These are phyloP conservation scores for Danaus chrysippus DNA, from an alignment of 2,888 invertebrate genomes.

Conservation along the genomic window DNA sequence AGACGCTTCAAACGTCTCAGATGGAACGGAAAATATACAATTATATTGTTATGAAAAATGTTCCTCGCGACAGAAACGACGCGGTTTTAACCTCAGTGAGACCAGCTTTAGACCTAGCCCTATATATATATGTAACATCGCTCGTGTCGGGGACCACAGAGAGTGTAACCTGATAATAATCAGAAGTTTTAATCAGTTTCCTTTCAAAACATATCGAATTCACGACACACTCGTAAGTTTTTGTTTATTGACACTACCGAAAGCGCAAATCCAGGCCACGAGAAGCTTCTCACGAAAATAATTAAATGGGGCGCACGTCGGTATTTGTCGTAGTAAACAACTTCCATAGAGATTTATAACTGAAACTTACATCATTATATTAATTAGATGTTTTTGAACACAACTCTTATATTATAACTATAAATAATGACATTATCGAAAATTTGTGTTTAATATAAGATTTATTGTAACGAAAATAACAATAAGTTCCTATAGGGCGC, in stretches of 20 bases:
- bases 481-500: too few relatives aligned
- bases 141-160: too few relatives aligned
- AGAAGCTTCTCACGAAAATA: constrained; percentile 11
- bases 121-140: too few relatives aligned
- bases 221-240: constrained; percentile 2
- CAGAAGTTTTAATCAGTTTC: neutral
- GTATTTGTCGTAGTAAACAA: neutral
- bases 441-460: too few relatives aligned
- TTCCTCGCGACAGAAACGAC: too few relatives aligned
- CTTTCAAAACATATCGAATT: neutral
- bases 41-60: too few relatives aligned
- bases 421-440: too few relatives aligned
- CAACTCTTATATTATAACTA: neutral
- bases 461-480: too few relatives aligned
- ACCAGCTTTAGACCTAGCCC: too few relatives aligned
- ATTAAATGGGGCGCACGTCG: constrained; percentile 7
- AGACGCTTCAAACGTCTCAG: neutral
- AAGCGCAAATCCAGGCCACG: constrained; percentile 7
- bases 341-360: neutral
- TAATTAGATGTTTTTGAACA: neutral
- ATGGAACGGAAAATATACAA: too few relatives aligned
- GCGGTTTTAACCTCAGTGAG: too few relatives aligned
- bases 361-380: neutral
- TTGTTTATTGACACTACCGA: constrained; percentile 4
- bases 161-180: too few relatives aligned